phyloP scores from a whole-genome alignment of 1,140 invertebrate species.

The Ridgeia piscesae region DNA sequence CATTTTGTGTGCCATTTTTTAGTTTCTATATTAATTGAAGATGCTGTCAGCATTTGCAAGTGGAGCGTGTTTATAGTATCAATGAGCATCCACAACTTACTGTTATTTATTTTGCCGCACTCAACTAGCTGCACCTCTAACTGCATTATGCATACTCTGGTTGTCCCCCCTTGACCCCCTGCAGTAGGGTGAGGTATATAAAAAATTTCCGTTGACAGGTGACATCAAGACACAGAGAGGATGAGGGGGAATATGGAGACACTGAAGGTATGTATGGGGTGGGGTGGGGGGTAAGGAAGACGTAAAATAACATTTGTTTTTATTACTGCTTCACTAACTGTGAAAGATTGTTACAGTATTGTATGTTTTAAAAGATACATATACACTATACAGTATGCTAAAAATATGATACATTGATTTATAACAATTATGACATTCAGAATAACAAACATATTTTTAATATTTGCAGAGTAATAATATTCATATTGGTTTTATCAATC shows the following conservation, averaged over 20 bases:
- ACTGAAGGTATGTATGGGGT: slow-evolving; percentile 67
- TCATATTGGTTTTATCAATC: too few relatives aligned
- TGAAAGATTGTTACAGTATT: too few relatives aligned
- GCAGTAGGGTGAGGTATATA: not conserved
- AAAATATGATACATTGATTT: too few relatives aligned
- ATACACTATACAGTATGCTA: too few relatives aligned
- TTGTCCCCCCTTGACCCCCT: too few relatives aligned
- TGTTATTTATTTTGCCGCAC: not conserved
- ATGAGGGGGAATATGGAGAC: slow-evolving; percentile 91
- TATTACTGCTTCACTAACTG: too few relatives aligned
- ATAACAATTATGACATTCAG: too few relatives aligned
- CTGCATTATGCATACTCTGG: not conserved
- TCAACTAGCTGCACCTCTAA: not conserved
- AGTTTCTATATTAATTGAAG: not conserved
- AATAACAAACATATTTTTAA: too few relatives aligned
- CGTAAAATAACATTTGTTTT: too few relatives aligned
- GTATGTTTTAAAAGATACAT: too few relatives aligned
- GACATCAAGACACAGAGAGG: slow-evolving; percentile 85
- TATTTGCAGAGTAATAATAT: too few relatives aligned
- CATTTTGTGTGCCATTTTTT: not conserved
- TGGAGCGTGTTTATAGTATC: not conserved
- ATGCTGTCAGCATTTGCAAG: not conserved
- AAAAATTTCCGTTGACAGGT: slow-evolving; percentile 53
- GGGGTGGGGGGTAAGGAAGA: not conserved
- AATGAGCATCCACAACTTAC: not conserved